Conservation (phyloP, 2,797 vertebrate species). For the Moxostoma hubbsi region DNA sequence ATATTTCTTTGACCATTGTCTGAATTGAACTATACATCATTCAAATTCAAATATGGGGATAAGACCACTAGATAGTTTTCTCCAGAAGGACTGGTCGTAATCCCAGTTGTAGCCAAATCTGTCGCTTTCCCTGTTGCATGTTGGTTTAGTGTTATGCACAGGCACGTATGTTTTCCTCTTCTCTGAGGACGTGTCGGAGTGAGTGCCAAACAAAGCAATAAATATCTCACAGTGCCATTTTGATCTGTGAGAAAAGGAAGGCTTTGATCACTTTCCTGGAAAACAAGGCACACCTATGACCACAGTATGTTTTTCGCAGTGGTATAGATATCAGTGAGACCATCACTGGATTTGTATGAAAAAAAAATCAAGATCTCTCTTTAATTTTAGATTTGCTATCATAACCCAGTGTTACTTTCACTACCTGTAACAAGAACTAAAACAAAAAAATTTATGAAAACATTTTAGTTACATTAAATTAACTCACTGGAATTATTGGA, state of each 20-base stretch:
- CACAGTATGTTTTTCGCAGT: slow-evolving; percentile 61
- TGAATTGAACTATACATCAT: slow-evolving; percentile 5
- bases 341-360: slow-evolving; percentile 50
- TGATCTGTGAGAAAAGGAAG: slow-evolving; percentile 73
- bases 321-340: slow-evolving; percentile 32
- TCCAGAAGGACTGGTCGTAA: not conserved
- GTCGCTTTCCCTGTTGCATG: slow-evolving; percentile 52
- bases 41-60: no score
- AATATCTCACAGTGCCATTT: slow-evolving; percentile 68
- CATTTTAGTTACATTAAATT: no score
- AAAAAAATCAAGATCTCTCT: slow-evolving; percentile 29
- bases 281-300: slow-evolving; percentile 59
- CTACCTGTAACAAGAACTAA: no score
- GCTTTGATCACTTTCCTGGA: slow-evolving; percentile 74
- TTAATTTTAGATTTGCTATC: slow-evolving; percentile 18
- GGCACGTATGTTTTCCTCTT: slow-evolving; percentile 50
- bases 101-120: slow-evolving; percentile 48
- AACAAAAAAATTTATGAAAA: no score
- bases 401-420: not conserved
- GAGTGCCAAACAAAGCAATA: slow-evolving; percentile 74
- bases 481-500: no score
- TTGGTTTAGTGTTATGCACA: slow-evolving; percentile 51
- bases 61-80: not conserved
- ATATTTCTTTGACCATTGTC: not conserved
- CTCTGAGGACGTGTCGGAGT: slow-evolving; percentile 56